These are phyloP conservation scores for Alcis repandata DNA, from an alignment of 2,888 invertebrate species.

Conservation along the genomic window DNA sequence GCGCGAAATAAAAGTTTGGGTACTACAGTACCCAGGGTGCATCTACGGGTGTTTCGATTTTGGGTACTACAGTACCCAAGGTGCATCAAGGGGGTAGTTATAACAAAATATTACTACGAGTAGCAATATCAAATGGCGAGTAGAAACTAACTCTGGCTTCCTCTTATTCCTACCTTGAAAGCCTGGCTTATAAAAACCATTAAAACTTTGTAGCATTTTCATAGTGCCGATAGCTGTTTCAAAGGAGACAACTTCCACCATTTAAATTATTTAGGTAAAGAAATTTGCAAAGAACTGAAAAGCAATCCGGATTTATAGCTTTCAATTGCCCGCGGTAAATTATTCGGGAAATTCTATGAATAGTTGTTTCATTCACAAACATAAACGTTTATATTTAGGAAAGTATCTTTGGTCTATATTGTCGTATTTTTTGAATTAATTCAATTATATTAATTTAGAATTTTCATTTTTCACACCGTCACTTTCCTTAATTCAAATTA, in stretches of 20 bases:
- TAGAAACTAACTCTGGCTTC: not conserved
- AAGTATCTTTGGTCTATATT: no score
- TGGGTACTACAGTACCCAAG: no score
- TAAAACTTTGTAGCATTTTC: constrained; percentile 9
- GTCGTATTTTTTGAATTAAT: no score
- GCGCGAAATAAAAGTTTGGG: no score
- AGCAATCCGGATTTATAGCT: constrained; percentile 11
- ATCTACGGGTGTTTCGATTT: no score
- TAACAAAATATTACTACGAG: no score
- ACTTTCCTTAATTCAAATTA: not conserved
- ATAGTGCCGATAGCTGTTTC: constrained; percentile 8
- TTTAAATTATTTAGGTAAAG: constrained; percentile 3
- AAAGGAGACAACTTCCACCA: not conserved
- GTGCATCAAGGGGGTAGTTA: no score
- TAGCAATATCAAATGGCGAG: not conserved
- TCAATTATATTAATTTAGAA: not conserved
- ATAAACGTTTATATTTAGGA: not conserved
- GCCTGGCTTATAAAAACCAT: not conserved
- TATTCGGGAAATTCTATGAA: not conserved
- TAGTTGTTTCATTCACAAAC: not conserved
- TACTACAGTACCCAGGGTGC: no score
- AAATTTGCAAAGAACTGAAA: not conserved
- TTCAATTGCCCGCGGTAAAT: not conserved
- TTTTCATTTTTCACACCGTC: no score
- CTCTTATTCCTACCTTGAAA: not conserved